Conservation (phyloP, 2,113 vertebrate species). For the Notothenia rossii region DNA sequence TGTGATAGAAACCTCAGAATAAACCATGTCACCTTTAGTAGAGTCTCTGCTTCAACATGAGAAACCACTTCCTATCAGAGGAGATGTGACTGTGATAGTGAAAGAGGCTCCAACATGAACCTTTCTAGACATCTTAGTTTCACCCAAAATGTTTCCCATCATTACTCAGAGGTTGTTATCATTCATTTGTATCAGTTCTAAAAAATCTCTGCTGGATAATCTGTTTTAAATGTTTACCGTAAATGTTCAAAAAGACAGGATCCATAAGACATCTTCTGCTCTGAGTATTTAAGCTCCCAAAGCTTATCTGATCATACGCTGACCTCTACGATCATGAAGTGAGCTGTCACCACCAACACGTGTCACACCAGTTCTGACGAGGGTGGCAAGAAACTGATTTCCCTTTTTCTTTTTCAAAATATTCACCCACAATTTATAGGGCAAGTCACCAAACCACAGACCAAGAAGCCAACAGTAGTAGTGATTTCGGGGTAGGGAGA, state of each 20-base stretch:
- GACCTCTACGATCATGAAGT: background rate
- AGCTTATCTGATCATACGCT: background rate
- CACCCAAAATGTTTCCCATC: background rate
- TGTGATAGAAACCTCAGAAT: constrained; percentile 64
- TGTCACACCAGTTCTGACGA: background rate
- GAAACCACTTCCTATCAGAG: constrained; percentile 88
- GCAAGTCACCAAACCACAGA: constrained; percentile 68
- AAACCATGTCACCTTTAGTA: constrained; percentile 76
- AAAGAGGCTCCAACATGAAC: constrained; percentile 32
- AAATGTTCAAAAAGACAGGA: background rate
- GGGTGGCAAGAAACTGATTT: constrained; percentile 4
- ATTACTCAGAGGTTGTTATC: background rate
- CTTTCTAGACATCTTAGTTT: constrained; percentile 34
- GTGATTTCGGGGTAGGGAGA: constrained; percentile 31
- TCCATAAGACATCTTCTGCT: background rate
- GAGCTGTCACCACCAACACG: background rate
- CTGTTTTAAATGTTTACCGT: background rate
- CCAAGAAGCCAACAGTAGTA: constrained; percentile 28
- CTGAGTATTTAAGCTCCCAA: background rate
- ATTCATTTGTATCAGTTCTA: background rate
- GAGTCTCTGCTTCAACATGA: constrained; percentile 76
- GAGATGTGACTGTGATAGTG: constrained; percentile 72
- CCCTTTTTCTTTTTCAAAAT: constrained; percentile 15
- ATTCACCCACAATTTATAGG: constrained; percentile 41
- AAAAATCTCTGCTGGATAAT: constrained; percentile 3